These are phyloP conservation scores for Oryzias curvinotus DNA, from an alignment of 2,113 vertebrate genomes.

Conservation along the genomic window DNA sequence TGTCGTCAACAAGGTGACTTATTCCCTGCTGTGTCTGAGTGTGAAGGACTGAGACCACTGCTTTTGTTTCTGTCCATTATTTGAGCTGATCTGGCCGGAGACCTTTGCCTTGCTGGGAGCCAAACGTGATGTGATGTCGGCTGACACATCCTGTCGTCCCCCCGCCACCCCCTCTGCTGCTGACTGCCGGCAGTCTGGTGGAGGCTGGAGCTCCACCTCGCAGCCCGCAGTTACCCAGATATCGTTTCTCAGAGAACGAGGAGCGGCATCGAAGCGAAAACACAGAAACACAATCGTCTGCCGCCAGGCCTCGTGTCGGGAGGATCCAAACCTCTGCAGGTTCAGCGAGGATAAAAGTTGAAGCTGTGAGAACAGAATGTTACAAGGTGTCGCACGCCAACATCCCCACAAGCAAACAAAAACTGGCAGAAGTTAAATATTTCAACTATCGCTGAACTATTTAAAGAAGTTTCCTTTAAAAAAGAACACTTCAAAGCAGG, in stretches of 20 bases:
- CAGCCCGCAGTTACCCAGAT: slow-evolving; percentile 56
- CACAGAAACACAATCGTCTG: slow-evolving; percentile 27
- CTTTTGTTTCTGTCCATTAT: slow-evolving; percentile 59
- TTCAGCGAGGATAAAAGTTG: slow-evolving; percentile 16
- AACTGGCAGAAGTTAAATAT: slow-evolving; percentile 1
- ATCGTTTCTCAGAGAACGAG: slow-evolving; percentile 39
- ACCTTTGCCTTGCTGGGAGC: slow-evolving; percentile 62
- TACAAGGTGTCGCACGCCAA: slow-evolving; percentile 8
- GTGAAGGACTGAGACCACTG: slow-evolving; percentile 44
- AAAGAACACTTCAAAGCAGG: slow-evolving; percentile 1
- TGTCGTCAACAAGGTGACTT: slow-evolving; percentile 5
- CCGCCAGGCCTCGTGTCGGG: slow-evolving; percentile 4
- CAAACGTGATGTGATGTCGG: slow-evolving; percentile 66
- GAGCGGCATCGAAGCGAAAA: slow-evolving; percentile 34
- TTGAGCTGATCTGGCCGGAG: slow-evolving; percentile 67
- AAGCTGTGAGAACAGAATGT: slow-evolving; percentile 15
- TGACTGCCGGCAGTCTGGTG: slow-evolving; percentile 47
- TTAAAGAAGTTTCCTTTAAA: slow-evolving; percentile 5
- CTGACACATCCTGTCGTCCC: slow-evolving; percentile 60
- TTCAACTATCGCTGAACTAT: slow-evolving; percentile 18
- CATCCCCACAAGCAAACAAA: slow-evolving; percentile 21
- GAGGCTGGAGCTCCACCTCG: slow-evolving; percentile 56
- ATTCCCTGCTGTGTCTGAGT: slow-evolving; percentile 45
- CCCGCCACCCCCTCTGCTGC: slow-evolving; percentile 26
- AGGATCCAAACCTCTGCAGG: slow-evolving; percentile 11